Evolutionary conservation across 2,113 vertebrate genomes (phyloP).

Genomic region (Prionailurus bengalensis): DNA sequence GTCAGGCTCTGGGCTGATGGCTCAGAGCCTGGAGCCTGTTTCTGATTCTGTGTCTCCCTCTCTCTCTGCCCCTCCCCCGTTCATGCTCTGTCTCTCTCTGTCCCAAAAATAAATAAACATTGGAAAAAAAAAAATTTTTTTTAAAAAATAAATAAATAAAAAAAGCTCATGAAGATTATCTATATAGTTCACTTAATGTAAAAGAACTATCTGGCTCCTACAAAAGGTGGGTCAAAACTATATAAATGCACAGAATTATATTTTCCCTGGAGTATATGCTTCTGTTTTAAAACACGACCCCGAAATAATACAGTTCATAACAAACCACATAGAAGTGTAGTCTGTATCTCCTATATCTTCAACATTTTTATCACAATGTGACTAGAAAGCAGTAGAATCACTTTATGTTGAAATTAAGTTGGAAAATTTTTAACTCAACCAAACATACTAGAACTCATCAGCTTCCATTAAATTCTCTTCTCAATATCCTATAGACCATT

Average conservation of each 20-base stretch:
- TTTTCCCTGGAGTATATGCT: constrained; percentile 9
- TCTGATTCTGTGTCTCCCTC: no score
- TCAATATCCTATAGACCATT: not conserved
- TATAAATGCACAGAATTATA: not conserved
- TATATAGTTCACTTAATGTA: not conserved
- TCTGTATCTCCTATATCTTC: not conserved
- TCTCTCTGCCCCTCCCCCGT: no score
- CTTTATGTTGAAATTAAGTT: not conserved
- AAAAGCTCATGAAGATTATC: not conserved
- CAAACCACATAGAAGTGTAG: not conserved
- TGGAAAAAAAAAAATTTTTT: no score
- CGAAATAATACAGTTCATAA: not conserved
- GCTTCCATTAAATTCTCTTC: not conserved
- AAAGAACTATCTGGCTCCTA: not conserved
- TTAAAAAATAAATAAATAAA: not conserved
- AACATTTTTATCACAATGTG: not conserved
- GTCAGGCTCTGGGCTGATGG: no score
- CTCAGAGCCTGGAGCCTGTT: no score
- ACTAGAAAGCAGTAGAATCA: constrained; percentile 17
- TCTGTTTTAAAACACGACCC: constrained; percentile 30
- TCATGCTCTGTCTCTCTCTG: no score
- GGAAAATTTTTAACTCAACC: not conserved
- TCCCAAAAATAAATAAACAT: no score
- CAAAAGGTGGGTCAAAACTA: constrained; percentile 3
- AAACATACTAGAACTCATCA: constrained; percentile 13